phyloP scores from a whole-genome alignment of 64 coral and sea anemone species.

The Acropora yongei region DNA sequence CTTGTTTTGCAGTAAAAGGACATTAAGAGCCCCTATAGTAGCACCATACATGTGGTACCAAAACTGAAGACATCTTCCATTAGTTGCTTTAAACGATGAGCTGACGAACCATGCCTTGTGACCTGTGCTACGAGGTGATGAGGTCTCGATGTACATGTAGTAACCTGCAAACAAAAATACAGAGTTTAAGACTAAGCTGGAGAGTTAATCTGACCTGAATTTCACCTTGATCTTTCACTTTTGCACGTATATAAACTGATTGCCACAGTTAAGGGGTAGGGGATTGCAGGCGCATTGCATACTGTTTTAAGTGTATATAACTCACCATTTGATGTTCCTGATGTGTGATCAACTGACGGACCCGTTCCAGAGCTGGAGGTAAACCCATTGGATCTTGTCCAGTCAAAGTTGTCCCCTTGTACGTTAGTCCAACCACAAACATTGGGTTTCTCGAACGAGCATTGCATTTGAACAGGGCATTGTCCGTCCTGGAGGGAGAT shows the following conservation, averaged over 20 bases:
- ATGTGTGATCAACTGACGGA: constrained; percentile 85
- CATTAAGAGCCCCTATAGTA: constrained; percentile 87
- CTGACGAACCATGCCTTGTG: constrained; percentile 97
- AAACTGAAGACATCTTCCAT: constrained; percentile 94
- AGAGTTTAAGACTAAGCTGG: not conserved
- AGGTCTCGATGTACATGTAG: constrained; percentile 96
- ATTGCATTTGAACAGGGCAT: constrained; percentile 77
- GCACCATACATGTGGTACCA: constrained; percentile 97
- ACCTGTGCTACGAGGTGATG: constrained; percentile 85
- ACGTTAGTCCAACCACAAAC: constrained; percentile 91
- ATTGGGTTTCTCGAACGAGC: constrained; percentile 82
- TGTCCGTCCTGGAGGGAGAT: constrained; percentile 79
- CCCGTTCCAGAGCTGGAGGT: constrained; percentile 88
- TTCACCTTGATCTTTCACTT: too few species aligned
- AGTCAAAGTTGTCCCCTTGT: constrained; percentile 96
- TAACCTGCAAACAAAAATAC: constrained; percentile 53
- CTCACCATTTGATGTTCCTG: constrained; percentile 76
- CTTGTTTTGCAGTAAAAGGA: constrained; percentile 84
- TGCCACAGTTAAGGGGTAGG: too few species aligned
- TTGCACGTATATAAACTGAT: too few species aligned
- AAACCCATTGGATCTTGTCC: constrained; percentile 82
- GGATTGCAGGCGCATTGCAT: too few species aligned
- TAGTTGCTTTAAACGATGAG: constrained; percentile 81
- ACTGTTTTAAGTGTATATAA: not conserved
- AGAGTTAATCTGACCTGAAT: too few species aligned